Evolutionary conservation across 2,888 invertebrate species (phyloP).

Genomic region (Pachycephus smyrnensis): DNA sequence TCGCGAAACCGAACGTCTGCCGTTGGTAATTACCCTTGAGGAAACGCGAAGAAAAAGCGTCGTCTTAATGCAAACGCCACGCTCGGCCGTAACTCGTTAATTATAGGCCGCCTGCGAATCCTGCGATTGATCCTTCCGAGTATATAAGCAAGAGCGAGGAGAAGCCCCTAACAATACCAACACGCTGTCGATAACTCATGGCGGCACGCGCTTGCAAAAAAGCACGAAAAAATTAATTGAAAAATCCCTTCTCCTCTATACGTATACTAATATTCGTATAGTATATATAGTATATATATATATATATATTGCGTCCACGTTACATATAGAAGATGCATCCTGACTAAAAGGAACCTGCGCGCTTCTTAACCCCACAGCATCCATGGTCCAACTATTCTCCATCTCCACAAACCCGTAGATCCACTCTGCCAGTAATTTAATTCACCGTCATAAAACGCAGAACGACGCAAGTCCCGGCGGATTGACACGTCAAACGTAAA

Average conservation of each 20-base stretch:
- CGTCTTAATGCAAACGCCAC: conserved; percentile 64
- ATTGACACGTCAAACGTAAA: conserved; percentile 55
- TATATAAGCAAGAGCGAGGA: conserved; percentile 6
- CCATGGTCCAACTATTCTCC: not conserved
- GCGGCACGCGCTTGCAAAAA: conserved; percentile 51
- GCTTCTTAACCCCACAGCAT: not conserved
- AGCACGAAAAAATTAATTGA: conserved; percentile 60
- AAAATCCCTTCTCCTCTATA: conserved; percentile 35
- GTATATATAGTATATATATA: not conserved
- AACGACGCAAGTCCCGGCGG: conserved; percentile 23
- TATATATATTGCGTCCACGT: not conserved
- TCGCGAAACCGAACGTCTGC: conserved; percentile 42
- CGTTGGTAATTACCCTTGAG: conserved; percentile 54
- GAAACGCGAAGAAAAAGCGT: conserved; percentile 64
- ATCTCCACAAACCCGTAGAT: not conserved
- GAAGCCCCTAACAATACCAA: conserved; percentile 41
- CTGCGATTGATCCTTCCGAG: conserved; percentile 61
- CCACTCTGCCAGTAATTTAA: conserved; percentile 29
- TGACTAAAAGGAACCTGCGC: not conserved
- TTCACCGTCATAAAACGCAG: conserved; percentile 36
- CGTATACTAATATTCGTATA: not conserved
- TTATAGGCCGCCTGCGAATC: conserved; percentile 59
- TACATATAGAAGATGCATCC: not conserved
- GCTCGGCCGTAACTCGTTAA: conserved; percentile 64
- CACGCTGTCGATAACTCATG: conserved; percentile 56